Percentiles rank a stretch among this genome's conserved stretches.
These are phyloP conservation scores for Oopsacas minuta DNA, from an alignment of 37 sponge, comb jelly and placozoan genomes.

Conservation along the genomic window DNA sequence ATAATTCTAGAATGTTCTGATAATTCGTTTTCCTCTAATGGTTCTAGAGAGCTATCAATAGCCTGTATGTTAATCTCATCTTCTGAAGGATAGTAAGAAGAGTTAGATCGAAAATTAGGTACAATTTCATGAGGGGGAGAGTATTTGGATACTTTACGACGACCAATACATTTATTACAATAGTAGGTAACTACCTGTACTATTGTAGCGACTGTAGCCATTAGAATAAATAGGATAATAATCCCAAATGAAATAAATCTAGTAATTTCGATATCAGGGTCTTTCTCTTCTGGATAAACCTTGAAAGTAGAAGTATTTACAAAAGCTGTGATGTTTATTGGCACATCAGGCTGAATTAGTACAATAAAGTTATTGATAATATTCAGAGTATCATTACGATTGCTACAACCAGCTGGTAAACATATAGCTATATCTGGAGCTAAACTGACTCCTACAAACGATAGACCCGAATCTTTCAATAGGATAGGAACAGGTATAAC, in stretches of 20 bases:
- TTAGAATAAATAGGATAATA: background rate
- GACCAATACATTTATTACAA: background rate
- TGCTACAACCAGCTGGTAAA: background rate
- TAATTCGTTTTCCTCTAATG: background rate
- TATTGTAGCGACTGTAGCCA: background rate
- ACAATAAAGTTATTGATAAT: background rate
- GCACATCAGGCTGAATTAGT: background rate
- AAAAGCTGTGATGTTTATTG: background rate
- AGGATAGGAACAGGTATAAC: background rate
- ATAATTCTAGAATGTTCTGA: background rate
- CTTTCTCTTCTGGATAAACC: background rate
- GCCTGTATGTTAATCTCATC: background rate
- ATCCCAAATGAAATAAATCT: background rate
- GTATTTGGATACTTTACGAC: background rate
- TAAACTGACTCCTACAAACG: background rate
- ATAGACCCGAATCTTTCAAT: background rate
- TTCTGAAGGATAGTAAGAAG: background rate
- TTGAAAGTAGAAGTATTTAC: background rate
- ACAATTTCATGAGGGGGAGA: background rate
- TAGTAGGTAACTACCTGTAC: background rate
- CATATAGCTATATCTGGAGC: conserved; percentile 5
- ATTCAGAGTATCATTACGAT: background rate
- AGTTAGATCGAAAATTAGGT: background rate
- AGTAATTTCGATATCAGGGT: background rate
- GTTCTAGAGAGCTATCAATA: background rate